Evolutionary conservation across 2,797 vertebrate species (phyloP).

Genomic region (Uromys caudimaculatus): DNA sequence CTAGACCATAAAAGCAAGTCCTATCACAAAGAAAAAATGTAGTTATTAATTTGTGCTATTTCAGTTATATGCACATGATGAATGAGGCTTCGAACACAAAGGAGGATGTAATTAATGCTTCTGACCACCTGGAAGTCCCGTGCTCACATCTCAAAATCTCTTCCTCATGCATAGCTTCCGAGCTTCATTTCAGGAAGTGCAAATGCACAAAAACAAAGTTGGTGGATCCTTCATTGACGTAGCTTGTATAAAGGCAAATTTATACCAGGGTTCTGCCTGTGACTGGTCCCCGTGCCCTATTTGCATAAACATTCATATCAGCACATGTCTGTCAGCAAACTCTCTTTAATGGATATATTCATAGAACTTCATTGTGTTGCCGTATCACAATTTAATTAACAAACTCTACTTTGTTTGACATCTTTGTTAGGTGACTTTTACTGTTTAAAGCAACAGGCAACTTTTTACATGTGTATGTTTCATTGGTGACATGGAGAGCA

Average conservation of each 20-base stretch:
- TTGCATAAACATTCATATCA: background rate
- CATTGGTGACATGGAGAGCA: background rate
- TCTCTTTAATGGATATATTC: background rate
- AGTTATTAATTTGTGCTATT: background rate
- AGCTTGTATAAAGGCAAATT: background rate
- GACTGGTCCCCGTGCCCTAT: background rate
- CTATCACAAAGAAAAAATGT: background rate
- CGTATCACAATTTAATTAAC: background rate
- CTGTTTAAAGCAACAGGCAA: background rate
- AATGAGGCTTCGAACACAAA: background rate
- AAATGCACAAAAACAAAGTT: background rate
- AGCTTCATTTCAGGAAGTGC: background rate
- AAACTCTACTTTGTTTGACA: background rate
- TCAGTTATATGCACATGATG: background rate
- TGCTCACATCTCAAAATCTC: background rate
- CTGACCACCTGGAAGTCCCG: background rate
- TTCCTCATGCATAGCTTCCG: background rate
- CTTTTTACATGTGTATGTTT: background rate
- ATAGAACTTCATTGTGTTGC: background rate
- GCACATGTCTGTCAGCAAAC: background rate
- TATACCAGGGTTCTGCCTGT: background rate
- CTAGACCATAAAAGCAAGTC: background rate
- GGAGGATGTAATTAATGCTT: background rate
- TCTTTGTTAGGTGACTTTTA: background rate
- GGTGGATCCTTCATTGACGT: background rate